Evolutionary conservation across 2,797 vertebrate genomes (phyloP).

Genomic region (Apogon hyalosoma): DNA sequence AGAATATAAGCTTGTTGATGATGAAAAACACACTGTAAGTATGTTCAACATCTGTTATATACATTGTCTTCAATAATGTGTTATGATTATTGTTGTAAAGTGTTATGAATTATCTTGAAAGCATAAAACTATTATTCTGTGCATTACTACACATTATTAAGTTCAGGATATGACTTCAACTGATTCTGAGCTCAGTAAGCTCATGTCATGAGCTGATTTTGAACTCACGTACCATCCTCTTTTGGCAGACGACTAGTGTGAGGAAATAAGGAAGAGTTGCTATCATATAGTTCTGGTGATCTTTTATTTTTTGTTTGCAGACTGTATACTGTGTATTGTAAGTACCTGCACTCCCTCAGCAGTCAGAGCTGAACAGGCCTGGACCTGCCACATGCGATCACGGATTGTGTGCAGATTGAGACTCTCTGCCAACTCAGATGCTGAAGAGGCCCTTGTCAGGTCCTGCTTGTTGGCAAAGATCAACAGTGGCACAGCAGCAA

Average conservation of each 20-base stretch:
- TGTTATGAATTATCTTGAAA: no score
- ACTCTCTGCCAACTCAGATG: conserved; percentile 80
- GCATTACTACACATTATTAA: no score
- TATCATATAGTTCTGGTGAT: no score
- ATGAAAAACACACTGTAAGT: no score
- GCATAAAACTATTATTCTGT: no score
- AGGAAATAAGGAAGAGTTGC: no score
- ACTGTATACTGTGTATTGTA: not conserved
- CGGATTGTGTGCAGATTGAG: conserved; percentile 81
- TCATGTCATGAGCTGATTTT: not conserved
- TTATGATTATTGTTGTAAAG: no score
- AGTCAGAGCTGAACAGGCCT: conserved; percentile 82
- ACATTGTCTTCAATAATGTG: no score
- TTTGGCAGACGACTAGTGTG: not conserved
- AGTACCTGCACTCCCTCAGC: conserved; percentile 83
- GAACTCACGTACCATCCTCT: not conserved
- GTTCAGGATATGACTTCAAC: no score
- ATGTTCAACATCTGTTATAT: no score
- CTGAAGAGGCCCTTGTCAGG: conserved; percentile 78
- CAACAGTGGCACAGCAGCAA: conserved; percentile 80
- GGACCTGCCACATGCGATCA: conserved; percentile 85
- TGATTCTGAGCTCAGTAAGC: no score
- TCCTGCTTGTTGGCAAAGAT: conserved; percentile 87
- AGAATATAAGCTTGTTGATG: no score
- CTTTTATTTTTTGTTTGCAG: not conserved